Evolutionary conservation across 2,113 vertebrate species (phyloP), one percentile per base, ranked within the genome.

Genomic region (Alexandromys fortis): DNA sequence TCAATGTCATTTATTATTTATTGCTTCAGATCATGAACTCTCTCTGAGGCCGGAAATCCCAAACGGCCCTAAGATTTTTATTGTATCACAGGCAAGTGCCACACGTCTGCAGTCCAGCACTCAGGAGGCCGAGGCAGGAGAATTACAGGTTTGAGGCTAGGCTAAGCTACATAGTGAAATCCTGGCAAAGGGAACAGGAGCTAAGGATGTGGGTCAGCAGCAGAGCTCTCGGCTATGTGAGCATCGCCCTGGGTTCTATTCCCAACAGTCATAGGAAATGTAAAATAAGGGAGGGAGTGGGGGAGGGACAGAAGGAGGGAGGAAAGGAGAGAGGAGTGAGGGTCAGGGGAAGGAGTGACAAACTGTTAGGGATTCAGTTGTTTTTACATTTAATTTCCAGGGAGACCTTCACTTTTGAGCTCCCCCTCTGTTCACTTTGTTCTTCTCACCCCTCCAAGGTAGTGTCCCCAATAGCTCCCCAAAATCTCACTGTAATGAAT

Each of bases 41-140:
- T 90, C 55, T 95, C 76, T 52, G 89, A 94, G 94, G 61, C 45
- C 49, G 75, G 30, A 95, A 93, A 45, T n/a, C 94, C 33, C 79
- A 90, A 65, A 94, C 65, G 61, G 91, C 58, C 78, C 49, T 0
- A 13, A 78, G 13, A 11, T 67, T 88, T 68, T 87, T 26, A 81
- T 77, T 91, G 47, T 33, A 78, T 78, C 26, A 30, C 17, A 35
- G 49, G 45, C 10, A 14, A 30, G 49, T 55, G 42, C 17, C 17
- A 65, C 42, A 35, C 63, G 67, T 21, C 42, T 35, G 17, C 8
- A 47, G 11, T 45, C 42, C 83, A 68, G 42, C 28, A 49, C 42
- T 47, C 5, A 1, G 63, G 24, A 86, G 63, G 42, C 42, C 24
- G 49, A 79, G 77, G 77, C 47, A 55, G 30, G 77, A 79, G 49